Evolutionary conservation across 2,113 vertebrate genomes (phyloP).

Genomic region (Ginglymostoma cirratum): DNA sequence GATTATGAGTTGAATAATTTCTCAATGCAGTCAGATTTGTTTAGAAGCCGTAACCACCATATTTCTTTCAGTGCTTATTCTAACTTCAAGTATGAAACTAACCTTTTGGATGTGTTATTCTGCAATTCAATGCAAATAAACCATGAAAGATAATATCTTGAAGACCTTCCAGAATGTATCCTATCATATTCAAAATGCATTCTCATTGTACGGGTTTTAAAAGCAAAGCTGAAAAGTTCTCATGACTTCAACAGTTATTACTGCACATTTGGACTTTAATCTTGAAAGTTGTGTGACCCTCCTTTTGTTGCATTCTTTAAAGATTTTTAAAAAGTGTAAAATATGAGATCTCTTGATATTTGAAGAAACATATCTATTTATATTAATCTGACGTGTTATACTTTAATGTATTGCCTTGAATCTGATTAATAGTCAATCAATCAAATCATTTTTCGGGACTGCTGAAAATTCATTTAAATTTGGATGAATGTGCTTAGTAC

Average conservation of each 20-base stretch:
- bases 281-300: neutral
- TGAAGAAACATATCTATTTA: neutral
- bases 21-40: neutral
- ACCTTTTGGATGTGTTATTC: neutral
- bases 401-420: neutral
- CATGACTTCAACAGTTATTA: neutral
- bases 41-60: neutral
- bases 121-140: neutral
- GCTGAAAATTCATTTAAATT: constrained; percentile 14
- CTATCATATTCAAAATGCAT: neutral
- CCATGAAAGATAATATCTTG: neutral
- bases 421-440: constrained; percentile 9
- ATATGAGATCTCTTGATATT: neutral
- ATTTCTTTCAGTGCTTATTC: neutral
- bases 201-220: neutral
- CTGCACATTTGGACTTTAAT: neutral
- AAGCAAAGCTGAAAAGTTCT: neutral
- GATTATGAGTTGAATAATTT: neutral
- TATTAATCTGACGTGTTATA: neutral
- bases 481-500: neutral
- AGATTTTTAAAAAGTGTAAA: neutral
- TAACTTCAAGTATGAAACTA: neutral
- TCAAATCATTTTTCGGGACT: neutral
- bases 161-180: neutral
- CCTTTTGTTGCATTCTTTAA: neutral